Conservation (phyloP, 2,113 vertebrate species). For the Pteruthius melanotis region DNA sequence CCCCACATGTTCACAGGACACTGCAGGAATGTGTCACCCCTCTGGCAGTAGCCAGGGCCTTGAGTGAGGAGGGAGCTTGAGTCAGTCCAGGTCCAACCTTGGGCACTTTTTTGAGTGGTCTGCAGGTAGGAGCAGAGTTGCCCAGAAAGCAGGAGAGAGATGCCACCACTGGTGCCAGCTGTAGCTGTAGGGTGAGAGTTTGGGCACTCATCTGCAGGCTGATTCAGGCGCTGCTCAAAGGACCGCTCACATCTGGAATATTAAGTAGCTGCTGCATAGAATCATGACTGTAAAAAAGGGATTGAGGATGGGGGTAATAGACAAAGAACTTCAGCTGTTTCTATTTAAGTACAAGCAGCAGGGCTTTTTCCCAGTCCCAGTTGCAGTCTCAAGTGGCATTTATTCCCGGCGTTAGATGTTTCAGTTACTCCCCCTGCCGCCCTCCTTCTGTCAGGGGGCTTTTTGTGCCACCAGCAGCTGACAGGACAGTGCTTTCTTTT, state of each 20-base stretch:
- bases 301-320: background rate
- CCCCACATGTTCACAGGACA: accelerated
- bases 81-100: background rate
- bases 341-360: background rate
- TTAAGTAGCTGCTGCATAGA: background rate
- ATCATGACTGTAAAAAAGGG: background rate
- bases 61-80: accelerated
- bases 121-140: background rate
- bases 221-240: background rate
- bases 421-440: background rate
- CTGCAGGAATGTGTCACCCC: background rate
- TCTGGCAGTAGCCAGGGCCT: background rate
- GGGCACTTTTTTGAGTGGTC: background rate
- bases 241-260: background rate
- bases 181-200: background rate
- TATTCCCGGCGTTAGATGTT: background rate
- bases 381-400: background rate
- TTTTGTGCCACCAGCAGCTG: background rate
- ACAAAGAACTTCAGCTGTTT: background rate
- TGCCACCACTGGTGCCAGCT: background rate
- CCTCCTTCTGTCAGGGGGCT: background rate
- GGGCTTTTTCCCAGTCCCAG: background rate
- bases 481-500: background rate
- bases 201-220: background rate
- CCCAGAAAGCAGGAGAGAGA: background rate